Base-by-base conservation (phyloP, 2,888 invertebrate genomes). In the Sussaba pulchella region DNA sequence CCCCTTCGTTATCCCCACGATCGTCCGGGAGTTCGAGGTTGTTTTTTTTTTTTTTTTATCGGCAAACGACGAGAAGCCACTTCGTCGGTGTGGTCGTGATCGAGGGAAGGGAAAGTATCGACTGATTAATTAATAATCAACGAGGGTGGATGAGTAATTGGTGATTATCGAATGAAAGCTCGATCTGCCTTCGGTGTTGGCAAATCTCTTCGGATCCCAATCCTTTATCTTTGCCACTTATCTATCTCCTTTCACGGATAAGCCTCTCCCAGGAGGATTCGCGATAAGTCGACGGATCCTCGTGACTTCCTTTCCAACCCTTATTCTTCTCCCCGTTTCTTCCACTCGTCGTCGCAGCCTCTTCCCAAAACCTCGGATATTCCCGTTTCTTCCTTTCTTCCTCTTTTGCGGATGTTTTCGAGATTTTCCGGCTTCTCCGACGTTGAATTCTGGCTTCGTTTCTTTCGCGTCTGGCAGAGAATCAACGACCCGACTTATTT, bases 301-400 rank as follows among this genome's bases (percentile, higher is more conserved):
- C 36, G 19, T 47, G 21, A 52, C 45, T 21, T 67, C 36, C 61
- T 43, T 39, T 71, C 47, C 64, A 36, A 52, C 74, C 59, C 64
- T 39, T 21, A 10, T 31, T 14, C 50, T 52, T 63, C 54, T 19
- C 83, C 45, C 52, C 64, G n/a, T 67, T 67, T 67, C 63, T 67
- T 57, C 45, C 43, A n/a, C 57, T 73, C 92, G 82, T 90, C 92
- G 9, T 14, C 54, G 31, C 26, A 54, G 39, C 47, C 67, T 69
- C 50, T 70, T 52, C 43, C 26, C 93, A 91, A 57, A 39, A 41
- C 52, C 17, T 24, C 43, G 54, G 63, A 64, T 73, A 73, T 73
- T 84, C 93, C 94, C 92, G 39, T 69, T 39, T 69, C 47, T 52
- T 41, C 59, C 17, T n/a, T 59, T 45, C 74, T 45, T 67, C 57